phyloP scores from a whole-genome alignment of 2,888 invertebrate genomes.

The Rhorus exstirpatorius region DNA sequence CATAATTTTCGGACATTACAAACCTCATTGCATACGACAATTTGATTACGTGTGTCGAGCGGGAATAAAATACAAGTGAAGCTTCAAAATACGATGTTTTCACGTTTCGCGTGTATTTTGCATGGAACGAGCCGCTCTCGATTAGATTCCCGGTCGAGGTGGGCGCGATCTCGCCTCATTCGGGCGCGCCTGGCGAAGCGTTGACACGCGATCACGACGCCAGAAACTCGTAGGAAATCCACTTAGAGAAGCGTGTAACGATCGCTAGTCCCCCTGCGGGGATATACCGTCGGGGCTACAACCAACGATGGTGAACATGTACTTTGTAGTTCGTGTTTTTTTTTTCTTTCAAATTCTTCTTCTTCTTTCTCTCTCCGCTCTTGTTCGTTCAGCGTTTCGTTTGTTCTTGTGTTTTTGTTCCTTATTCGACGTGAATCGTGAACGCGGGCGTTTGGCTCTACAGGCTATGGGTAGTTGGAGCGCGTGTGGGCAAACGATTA shows the following conservation, averaged over 20 bases:
- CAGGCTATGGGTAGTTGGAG: conserved; percentile 31
- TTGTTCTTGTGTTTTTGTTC: conserved; percentile 55
- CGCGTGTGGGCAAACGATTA: conserved; percentile 69
- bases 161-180: conserved; percentile 55
- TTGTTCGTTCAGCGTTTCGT: conserved; percentile 28
- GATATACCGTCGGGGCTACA: conserved; percentile 20
- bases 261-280: conserved; percentile 53
- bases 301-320: conserved; percentile 64
- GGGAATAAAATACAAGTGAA: conserved; percentile 40
- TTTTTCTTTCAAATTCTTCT: conserved; percentile 20
- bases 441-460: conserved; percentile 43
- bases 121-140: conserved; percentile 58
- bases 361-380: conserved; percentile 43
- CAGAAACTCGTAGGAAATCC: conserved; percentile 69
- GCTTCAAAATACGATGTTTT: conserved; percentile 61
- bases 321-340: conserved; percentile 65
- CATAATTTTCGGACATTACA: not conserved
- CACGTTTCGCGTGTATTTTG: conserved; percentile 48
- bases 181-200: conserved; percentile 66
- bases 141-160: conserved; percentile 63
- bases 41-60: conserved; percentile 23
- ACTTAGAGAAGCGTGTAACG: conserved; percentile 70
- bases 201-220: conserved; percentile 68
- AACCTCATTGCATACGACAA: not conserved
- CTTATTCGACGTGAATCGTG: conserved; percentile 57